Percentiles rank a stretch among this genome's conserved stretches.
phyloP scores from a whole-genome alignment of 23 tunicate genomes.

The Corella eumyota region DNA sequence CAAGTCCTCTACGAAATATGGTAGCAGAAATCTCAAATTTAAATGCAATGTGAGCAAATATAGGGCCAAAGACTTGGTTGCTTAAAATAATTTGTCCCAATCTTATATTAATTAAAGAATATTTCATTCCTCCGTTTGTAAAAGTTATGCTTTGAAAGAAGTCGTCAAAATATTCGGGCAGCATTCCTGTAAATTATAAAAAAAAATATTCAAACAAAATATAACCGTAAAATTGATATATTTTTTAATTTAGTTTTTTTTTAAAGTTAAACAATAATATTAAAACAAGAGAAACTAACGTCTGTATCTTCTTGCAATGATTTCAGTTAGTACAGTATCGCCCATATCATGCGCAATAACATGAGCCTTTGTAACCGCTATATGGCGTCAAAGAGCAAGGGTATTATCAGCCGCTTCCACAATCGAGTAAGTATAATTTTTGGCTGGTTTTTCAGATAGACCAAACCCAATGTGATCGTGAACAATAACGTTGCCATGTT shows the following conservation, averaged over 20 bases:
- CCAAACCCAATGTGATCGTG: conserved; percentile 98
- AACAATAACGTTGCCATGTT: conserved; percentile 64
- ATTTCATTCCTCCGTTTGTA: conserved; percentile 98
- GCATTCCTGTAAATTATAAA: conserved; percentile 49
- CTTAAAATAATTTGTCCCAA: conserved; percentile 47
- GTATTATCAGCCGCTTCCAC: conserved; percentile 81
- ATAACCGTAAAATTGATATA: too few species aligned
- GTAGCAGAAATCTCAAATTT: too few species aligned
- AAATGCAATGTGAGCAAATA: too few species aligned
- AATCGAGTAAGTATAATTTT: conserved; percentile 78
- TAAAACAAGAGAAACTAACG: too few species aligned
- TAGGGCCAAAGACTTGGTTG: too few species aligned
- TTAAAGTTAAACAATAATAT: too few species aligned
- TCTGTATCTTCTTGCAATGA: conserved; percentile 71
- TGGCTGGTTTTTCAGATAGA: conserved; percentile 76
- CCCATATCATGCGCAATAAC: conserved; percentile 98
- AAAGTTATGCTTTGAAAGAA: conserved; percentile 78
- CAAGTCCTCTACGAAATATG: too few species aligned
- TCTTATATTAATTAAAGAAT: conserved; percentile 54
- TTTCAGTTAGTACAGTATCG: conserved; percentile 81
- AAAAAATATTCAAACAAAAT: too few species aligned
- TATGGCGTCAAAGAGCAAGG: conserved; percentile 39
- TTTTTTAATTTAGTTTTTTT: too few species aligned
- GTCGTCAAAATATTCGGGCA: conserved; percentile 54
- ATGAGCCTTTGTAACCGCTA: conserved; percentile 49